These are phyloP conservation scores for Ceratina australensis DNA, from an alignment of 1,140 invertebrate genomes.

Conservation along the genomic window DNA sequence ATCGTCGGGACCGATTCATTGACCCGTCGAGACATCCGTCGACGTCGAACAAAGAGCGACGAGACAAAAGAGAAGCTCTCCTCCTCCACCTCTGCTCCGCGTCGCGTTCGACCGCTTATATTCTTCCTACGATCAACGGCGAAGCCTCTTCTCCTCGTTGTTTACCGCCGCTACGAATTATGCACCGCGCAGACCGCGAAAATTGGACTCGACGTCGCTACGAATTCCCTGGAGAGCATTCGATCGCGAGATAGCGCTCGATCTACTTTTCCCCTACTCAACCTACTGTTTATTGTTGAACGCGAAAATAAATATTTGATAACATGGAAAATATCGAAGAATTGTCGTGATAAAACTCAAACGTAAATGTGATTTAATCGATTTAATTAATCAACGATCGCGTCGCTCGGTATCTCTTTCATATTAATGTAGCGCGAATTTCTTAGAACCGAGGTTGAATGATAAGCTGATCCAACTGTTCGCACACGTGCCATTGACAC, in stretches of 20 bases:
- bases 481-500: background rate
- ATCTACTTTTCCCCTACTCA: no score
- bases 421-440: background rate
- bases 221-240: background rate
- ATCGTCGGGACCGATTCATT: conserved; percentile 64
- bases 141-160: background rate
- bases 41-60: conserved; percentile 58
- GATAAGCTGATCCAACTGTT: background rate
- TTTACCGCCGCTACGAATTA: conserved; percentile 21
- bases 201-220: background rate
- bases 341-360: no score
- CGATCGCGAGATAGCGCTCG: no score
- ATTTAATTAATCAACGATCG: no score
- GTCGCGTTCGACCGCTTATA: conserved; percentile 40
- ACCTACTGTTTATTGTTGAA: no score
- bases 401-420: no score
- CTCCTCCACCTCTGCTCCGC: conserved; percentile 14
- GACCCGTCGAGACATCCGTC: conserved; percentile 64
- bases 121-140: conserved; percentile 50
- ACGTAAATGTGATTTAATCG: no score
- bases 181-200: conserved; percentile 1
- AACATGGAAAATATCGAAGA: no score
- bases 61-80: conserved; percentile 51
- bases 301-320: no score
- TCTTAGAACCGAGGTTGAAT: background rate